Evolutionary conservation across 2,888 invertebrate species (phyloP), one percentile per base, ranked within the genome.

Genomic region (Drosophila trichaetosa): DNA sequence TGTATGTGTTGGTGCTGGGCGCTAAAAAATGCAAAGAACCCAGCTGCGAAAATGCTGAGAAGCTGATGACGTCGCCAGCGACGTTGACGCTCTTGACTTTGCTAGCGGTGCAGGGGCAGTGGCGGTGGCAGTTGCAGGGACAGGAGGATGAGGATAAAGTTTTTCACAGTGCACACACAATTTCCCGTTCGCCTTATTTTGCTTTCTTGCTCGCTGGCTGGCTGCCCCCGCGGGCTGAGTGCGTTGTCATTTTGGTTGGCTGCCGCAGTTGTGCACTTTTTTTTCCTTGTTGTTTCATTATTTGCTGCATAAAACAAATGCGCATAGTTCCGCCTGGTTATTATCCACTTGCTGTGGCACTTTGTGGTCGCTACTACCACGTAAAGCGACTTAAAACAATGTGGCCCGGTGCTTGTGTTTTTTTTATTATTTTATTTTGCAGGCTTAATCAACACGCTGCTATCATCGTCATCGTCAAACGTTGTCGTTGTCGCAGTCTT

Each of bases 291-390:
- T 81, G 85, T 81, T 86, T 87, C 89, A 85, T 86, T 85, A 83
- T 75, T 83, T 69, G 69, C 53, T 68, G 89, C 87, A 88, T 81
- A 86, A 85, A 86, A 85, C 89, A 88, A 85, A 85, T 85, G 85
- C 85, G 78, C 76, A 85, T 86, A 85, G 85, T 88, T 88, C 71
- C 77, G 77, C 74, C 71, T 74, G 58, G 77, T 74, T 80, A 80
- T 80, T 77, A 80, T 80, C 77, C 80, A 80, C 80, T 80, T 80
- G 80, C 68, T n/a, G 66, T 64, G 63, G 52, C 79, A 82, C 84
- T 83, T 81, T 81, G 80, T 81, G 76, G 60, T 60, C 60, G 58
- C 59, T 54, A 58, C 65, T 63, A 36, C 51, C 52, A 62, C 54
- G 53, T 16, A 18, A 53, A 69, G 65, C 52, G 71, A 54, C 74